Base-by-base conservation (phyloP, 2,113 vertebrate genomes). In the Corydoras maculifer region DNA sequence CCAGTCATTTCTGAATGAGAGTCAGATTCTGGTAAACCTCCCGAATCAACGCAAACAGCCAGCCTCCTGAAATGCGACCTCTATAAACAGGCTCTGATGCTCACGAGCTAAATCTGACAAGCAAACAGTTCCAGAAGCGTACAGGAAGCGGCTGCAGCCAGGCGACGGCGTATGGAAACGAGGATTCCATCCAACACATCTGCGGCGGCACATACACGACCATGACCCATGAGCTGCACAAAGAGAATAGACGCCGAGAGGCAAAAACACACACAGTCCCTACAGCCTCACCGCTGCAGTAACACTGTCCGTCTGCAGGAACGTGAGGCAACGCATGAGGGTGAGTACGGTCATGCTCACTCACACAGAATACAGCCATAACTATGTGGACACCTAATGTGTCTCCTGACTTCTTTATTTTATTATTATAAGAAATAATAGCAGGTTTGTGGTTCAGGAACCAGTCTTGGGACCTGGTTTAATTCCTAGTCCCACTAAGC, bases 301-400 rank as follows among this genome's bases (percentile, higher is more conserved):
- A 53, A 11, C 59, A 35, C 48, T 54, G 53, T 18, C 14, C 31
- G 12, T 53, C 13, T 60, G 6, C 54, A 30, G 5, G 25, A 32
- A 3, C 30, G 5, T 48, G 31, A 64, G 15, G 8, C 29, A 29
- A 58, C 29, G 8, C 3, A 9, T 30, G 43, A 14, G 30, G 35
- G 15, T 10, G 10, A 15, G 14, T 70, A 29, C 18, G 2, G 29
- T 15, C 35, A 10, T 6, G 2, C 12, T 1, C 30, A 35, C 58
- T 25, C 53, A 68, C 18, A 63, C 58, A 43, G 59, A 58, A 58
- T 64, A 64, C 61, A 72, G 72, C 68, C 72, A 59, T 25, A 25
- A 25, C 18, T 25, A 25, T 25, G 18, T 25, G 18, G 18, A 25
- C 18, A 2, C 18, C 18, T 25, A 1, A 25, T 25, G 18, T 25